Evolutionary conservation across 2,888 invertebrate species (phyloP), one percentile per base, ranked within the genome.

Genomic region (Orthosia incerta): DNA sequence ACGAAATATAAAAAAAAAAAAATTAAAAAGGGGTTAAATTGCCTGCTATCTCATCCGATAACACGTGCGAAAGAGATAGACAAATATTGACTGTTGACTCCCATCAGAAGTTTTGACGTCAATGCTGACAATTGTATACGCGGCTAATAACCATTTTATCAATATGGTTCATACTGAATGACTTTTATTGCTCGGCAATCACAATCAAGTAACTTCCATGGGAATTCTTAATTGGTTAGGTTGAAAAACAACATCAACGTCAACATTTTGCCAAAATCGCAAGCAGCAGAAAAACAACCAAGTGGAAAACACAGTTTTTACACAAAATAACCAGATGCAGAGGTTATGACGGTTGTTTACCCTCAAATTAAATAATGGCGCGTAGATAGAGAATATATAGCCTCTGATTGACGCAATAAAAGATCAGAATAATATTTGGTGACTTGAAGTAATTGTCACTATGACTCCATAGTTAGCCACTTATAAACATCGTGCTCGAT

Each of bases 71-170:
- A n/a, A n/a, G n/a, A n/a, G n/a, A n/a, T n/a, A n/a, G n/a, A n/a
- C n/a, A n/a, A n/a, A n/a, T n/a, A n/a, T n/a, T n/a, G n/a, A n/a
- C 84, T 90, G 87, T 93, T 92, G 90, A 92, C 91, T 91, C 75
- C 83, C 89, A 92, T 92, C 87, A 88, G 76, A 70, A 61, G 64
- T 65, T 76, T 87, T 95, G 95, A 95, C 94, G 94, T 94, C 95
- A 95, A 90, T 91, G 80, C 81, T 85, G 76, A 84, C 87, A 89
- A 84, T 80, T 66, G 85, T 86, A 39, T 39, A 88, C 89, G 83
- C 82, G 83, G 74, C 82, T 88, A 86, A 88, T 90, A 89, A 89
- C 86, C 80, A 89, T 91, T 91, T 88, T 87, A 91, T 91, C 89
- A 91, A 91, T 79, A 79, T 31, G 39, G 18, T 69, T 84, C 55